Base-by-base conservation (phyloP, 2,888 invertebrate genomes). In the Eustalomyia histrio region DNA sequence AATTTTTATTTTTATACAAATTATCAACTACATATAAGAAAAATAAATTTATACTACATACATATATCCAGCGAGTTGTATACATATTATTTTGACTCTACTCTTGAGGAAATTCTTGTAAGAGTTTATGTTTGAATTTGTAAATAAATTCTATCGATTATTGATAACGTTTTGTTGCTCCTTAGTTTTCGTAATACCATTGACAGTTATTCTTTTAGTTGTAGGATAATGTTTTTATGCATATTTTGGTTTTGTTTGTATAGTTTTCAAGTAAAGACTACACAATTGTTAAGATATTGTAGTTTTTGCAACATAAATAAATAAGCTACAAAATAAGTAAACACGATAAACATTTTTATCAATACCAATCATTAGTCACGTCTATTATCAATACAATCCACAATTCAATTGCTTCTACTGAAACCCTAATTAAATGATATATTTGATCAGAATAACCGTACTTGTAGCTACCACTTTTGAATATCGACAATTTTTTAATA, bases 1-100 rank as follows among this genome's bases (percentile, higher is more conserved):
- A 72, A 78, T 78, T 72, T 78, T 78, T 72, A 78, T 67, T 61
- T 67, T 53, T 52, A 43, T 5, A 43, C 43, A 43, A 43, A 43
- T 43, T 43, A 14, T 43, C 43, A n/a, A 43, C n/a, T n/a, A n/a
- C n/a, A 14, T 14, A 12, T 14, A 43, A 43, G 35, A 43, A 43
- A 43, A 43, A 43, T 2, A 5, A n/a, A n/a, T 43, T 12, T n/a
- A 14, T 43, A 43, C 43, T n/a, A n/a, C n/a, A n/a, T 43, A 24
- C 24, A 24, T 5, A 5, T 43, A 10, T 43, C 14, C 14, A 12
- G 14, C 12, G 2, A 14, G 1, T 43, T 43, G 43, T 43, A 43
- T 14, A 5, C 5, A 43, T 43, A 14, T 24, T 55, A 24, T 55
- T 43, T 8, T 14, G 14, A 17, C 35, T 53, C 33, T 35, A 12